These are phyloP conservation scores for Enhydra lutris DNA, from an alignment of 2,113 vertebrate species.

Conservation along the genomic window DNA sequence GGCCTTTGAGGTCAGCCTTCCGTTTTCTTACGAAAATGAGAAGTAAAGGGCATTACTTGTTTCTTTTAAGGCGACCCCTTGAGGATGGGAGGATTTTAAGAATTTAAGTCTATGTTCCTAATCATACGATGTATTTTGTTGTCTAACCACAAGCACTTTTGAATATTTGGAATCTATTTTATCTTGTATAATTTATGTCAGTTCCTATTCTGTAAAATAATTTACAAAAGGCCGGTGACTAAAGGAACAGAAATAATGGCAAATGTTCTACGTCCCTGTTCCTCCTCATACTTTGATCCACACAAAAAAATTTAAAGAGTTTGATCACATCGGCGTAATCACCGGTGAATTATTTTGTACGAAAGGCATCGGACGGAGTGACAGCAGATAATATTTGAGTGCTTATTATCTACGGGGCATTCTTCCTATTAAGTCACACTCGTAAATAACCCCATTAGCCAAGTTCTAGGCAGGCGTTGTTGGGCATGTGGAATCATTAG, in stretches of 20 bases:
- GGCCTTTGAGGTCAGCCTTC: not conserved
- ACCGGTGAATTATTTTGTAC: not conserved
- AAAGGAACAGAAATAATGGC: not conserved
- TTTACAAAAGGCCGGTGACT: not conserved
- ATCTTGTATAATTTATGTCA: not conserved
- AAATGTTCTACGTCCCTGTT: not conserved
- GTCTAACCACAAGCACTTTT: not conserved
- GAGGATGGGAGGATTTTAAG: not conserved
- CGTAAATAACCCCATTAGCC: not conserved
- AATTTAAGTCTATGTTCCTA: not conserved
- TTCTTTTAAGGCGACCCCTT: not conserved
- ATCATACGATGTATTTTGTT: not conserved
- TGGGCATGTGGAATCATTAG: conserved; percentile 8
- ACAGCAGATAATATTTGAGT: not conserved
- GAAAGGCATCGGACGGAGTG: not conserved
- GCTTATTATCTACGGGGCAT: not conserved
- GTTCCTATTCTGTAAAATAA: not conserved
- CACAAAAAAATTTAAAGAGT: not conserved
- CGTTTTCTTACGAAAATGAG: conserved; percentile 19
- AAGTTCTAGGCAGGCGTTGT: not conserved
- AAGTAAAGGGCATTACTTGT: not conserved
- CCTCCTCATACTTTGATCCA: not conserved
- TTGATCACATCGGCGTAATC: not conserved
- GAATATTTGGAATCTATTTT: not conserved
- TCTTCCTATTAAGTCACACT: not conserved